Evolutionary conservation across 2,113 vertebrate genomes (phyloP).

Genomic region (Elachura formosa): DNA sequence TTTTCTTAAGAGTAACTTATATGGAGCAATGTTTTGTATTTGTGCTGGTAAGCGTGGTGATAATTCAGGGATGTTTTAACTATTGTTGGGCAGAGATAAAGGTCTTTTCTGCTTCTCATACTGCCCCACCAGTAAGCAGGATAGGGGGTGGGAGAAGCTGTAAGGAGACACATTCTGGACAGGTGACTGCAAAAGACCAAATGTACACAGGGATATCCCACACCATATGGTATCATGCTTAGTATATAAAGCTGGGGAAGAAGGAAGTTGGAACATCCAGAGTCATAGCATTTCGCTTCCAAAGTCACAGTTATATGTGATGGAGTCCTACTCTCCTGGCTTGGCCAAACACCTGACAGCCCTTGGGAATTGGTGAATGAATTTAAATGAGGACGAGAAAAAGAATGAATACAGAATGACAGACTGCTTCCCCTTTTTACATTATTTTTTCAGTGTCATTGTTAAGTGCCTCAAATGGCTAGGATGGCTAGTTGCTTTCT

Average conservation of each 20-base stretch:
- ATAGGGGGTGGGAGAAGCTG: background rate
- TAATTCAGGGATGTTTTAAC: background rate
- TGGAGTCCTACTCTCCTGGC: background rate
- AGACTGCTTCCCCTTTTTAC: background rate
- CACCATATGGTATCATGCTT: background rate
- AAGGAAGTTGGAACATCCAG: background rate
- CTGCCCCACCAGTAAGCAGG: background rate
- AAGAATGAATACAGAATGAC: background rate
- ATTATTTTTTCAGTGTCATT: background rate
- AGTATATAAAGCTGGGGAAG: background rate
- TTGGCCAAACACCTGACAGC: background rate
- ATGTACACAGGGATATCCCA: background rate
- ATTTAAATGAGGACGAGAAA: background rate
- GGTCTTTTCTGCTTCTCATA: background rate
- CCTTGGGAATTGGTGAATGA: background rate
- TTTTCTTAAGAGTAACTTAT: background rate
- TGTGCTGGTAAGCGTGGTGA: background rate
- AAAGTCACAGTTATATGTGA: fast-evolving
- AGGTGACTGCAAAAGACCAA: background rate
- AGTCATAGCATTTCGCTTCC: background rate
- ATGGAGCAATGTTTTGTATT: background rate
- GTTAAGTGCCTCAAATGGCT: fast-evolving
- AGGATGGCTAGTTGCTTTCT: background rate
- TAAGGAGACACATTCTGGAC: background rate
- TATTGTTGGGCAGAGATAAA: background rate